Evolutionary conservation across 2,797 vertebrate genomes (phyloP).

Genomic region (Delichon dasypus): DNA sequence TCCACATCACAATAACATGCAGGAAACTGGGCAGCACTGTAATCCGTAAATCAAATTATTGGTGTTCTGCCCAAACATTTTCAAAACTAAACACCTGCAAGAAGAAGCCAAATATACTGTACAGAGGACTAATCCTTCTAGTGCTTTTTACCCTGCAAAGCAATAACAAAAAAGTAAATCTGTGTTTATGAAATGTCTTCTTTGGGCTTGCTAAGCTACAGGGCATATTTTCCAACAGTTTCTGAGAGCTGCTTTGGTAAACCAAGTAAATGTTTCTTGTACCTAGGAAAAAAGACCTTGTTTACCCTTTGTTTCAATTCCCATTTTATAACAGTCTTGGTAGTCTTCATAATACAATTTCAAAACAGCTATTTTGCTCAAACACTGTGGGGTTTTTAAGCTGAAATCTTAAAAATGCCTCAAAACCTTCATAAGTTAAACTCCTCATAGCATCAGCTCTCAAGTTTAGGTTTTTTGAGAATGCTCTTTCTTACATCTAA

Average conservation of each 20-base stretch:
- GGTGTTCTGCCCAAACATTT: conserved; percentile 43
- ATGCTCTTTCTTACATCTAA: not conserved
- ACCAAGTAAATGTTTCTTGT: not conserved
- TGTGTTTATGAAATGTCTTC: not conserved
- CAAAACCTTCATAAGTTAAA: not conserved
- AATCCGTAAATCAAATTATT: conserved; percentile 51
- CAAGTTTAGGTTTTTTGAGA: not conserved
- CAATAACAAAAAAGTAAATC: not conserved
- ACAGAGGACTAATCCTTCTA: not conserved
- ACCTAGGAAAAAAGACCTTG: not conserved
- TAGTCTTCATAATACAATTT: not conserved
- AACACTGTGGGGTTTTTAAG: not conserved
- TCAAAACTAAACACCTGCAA: conserved; percentile 43
- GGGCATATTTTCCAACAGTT: not conserved
- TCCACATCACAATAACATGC: not conserved
- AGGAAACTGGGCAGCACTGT: conserved; percentile 38
- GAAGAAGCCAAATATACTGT: not conserved
- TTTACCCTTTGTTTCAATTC: not conserved
- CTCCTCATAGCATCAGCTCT: not conserved
- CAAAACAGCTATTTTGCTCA: not conserved
- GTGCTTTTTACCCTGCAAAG: not conserved
- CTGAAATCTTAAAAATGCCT: not conserved
- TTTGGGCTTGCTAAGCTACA: not conserved
- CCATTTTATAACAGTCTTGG: not conserved
- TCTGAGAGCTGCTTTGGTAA: not conserved